Base-by-base conservation (phyloP, 2,888 invertebrate genomes). In the Sarcophaga carnaria region DNA sequence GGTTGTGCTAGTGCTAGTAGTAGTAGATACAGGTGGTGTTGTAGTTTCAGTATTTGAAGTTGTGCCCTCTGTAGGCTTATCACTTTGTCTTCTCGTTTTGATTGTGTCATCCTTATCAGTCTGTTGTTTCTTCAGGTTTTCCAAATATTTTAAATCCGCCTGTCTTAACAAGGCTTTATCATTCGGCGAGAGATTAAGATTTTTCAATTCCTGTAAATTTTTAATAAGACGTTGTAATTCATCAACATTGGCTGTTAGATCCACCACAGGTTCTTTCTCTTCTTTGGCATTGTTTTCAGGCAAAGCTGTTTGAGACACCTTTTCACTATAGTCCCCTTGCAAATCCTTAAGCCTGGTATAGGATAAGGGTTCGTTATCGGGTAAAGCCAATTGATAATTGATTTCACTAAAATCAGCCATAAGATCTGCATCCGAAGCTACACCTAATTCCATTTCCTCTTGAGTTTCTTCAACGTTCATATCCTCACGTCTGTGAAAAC, bases 61-160 rank as follows among this genome's bases (percentile, higher is more conserved):
- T 8, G 81, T 80, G 5, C 25, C 54, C 17, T 78, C 83, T 3
- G 79, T 70, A 4, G 80, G 54, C 4, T 66, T 82, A 3, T 62
- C 85, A 75, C 90, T 92, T 94, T 95, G 67, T 94, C 93, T 90
- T 94, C 95, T 90, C 94, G 94, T 90, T 94, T 95, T 89, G 1
- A 75, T 64, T 2, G 89, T 90, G 20, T 89, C 87, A 59, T 88
- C 87, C n/a, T 88, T 88, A 0, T 82, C 88, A 6, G 84, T 69
- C 64, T 88, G 87, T 8, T 87, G 87, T 3, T 75, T 77, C 17
- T 90, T 90, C 20, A 91, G 82, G 11, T 90, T 90, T 63, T 91
- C 90, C 83, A 92, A 80, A 67, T 92, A 92, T 49, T 86, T 85
- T 14, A 90, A 89, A 84, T 93, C 92, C 0, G 91, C 91, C 59